These are phyloP conservation scores for Crossocerus cetratus DNA, from an alignment of 2,888 invertebrate species.

Conservation along the genomic window DNA sequence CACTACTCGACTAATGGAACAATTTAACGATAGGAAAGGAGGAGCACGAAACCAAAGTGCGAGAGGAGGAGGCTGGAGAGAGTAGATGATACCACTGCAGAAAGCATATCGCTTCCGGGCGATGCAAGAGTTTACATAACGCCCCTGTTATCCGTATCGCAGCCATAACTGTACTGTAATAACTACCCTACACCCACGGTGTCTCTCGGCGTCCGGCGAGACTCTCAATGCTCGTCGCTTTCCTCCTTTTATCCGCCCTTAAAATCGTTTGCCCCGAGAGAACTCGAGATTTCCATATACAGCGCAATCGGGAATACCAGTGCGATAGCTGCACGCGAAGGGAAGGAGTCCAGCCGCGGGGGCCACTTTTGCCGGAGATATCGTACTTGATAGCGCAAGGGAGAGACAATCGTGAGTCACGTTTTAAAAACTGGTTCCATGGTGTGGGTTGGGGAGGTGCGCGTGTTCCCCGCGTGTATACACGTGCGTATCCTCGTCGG, in stretches of 20 bases:
- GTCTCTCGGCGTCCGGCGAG: too few species aligned
- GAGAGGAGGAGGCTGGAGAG: neutral
- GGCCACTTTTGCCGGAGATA: constrained; percentile 47
- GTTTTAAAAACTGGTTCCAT: constrained; percentile 61
- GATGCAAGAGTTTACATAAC: constrained; percentile 37
- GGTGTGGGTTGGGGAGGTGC: constrained; percentile 21
- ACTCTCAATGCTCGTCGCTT: neutral
- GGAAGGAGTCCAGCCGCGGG: constrained; percentile 26
- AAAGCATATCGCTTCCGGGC: constrained; percentile 38
- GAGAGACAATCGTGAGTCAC: constrained; percentile 52
- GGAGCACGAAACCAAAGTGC: too few species aligned
- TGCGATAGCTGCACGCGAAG: constrained; percentile 14
- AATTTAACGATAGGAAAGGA: too few species aligned
- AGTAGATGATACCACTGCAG: constrained; percentile 6
- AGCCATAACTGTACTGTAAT: constrained; percentile 6
- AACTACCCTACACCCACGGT: neutral
- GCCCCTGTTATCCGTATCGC: constrained; percentile 38
- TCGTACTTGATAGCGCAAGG: constrained; percentile 41
- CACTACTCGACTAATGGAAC: too few species aligned
- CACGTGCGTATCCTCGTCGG: constrained; percentile 15
- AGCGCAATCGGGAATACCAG: too few species aligned
- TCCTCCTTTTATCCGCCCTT: neutral
- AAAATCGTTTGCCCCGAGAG: neutral
- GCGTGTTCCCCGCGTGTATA: constrained; percentile 8
- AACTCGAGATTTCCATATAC: too few species aligned